phyloP scores from a whole-genome alignment of 2,113 vertebrate genomes.

The Actenoides hombroni region DNA sequence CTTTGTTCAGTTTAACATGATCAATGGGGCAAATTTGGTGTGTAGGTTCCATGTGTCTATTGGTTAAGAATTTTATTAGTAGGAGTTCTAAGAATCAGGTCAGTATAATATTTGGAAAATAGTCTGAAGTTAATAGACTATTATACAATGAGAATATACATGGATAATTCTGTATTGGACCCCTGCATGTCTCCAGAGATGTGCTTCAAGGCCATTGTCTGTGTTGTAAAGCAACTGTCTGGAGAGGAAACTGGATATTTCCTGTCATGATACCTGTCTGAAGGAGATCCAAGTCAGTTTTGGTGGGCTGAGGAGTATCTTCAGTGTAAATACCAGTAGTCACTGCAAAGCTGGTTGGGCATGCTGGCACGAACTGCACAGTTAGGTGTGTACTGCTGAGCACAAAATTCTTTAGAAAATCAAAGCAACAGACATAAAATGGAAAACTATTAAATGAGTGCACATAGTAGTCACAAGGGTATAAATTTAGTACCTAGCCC shows the following conservation, averaged over 20 bases:
- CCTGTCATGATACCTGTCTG: background rate
- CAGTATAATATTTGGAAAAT: background rate
- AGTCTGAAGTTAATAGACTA: background rate
- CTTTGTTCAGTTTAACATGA: background rate
- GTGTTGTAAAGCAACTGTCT: background rate
- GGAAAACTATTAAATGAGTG: background rate
- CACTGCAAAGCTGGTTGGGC: background rate
- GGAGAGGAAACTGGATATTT: background rate
- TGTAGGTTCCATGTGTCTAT: background rate
- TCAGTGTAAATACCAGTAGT: background rate
- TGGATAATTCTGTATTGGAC: background rate
- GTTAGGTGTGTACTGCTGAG: background rate
- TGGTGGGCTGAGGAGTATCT: background rate
- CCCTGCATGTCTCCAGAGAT: background rate
- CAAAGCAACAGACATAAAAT: background rate
- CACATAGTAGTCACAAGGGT: background rate
- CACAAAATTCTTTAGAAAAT: background rate
- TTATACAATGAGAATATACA: background rate
- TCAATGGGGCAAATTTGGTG: background rate
- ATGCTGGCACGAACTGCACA: background rate
- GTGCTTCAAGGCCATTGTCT: background rate
- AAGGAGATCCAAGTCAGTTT: background rate
- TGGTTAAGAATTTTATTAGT: background rate
- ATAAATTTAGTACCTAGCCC: background rate
- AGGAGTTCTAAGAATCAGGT: background rate